A percentile compares a stretch with the other conserved stretches of the same genome.
phyloP scores from a whole-genome alignment of 64 coral and sea anemone genomes.

The Porites australiensis region DNA sequence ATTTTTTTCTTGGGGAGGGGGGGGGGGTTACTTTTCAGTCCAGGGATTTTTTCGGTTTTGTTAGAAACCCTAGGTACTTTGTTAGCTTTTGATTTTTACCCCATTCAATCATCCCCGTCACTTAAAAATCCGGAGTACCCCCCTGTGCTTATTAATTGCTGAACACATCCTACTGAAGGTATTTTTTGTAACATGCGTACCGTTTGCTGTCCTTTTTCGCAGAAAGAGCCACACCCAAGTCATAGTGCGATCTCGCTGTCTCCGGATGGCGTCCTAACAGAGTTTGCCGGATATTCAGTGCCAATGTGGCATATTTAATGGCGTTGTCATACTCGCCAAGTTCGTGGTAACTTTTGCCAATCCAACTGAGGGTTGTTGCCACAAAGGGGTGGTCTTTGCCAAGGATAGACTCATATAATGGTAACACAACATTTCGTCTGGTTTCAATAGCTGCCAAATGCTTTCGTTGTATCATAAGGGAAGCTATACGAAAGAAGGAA shows the following conservation, averaged over 20 bases:
- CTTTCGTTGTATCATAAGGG: background rate
- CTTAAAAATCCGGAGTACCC: too few species aligned
- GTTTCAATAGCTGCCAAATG: background rate
- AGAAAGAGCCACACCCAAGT: slow-evolving; percentile 10
- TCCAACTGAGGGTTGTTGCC: slow-evolving; percentile 35
- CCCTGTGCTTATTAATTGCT: too few species aligned
- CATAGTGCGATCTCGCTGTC: slow-evolving; percentile 33
- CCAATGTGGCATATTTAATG: slow-evolving; percentile 13
- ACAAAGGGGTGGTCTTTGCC: slow-evolving; percentile 39
- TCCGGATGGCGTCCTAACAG: slow-evolving; percentile 46
- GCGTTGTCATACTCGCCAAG: slow-evolving; percentile 40
- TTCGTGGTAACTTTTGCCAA: slow-evolving; percentile 40
- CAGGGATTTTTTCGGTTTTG: too few species aligned
- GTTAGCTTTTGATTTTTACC: too few species aligned
- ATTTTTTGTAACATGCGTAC: background rate
- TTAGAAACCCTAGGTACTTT: too few species aligned
- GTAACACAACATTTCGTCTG: slow-evolving; percentile 16
- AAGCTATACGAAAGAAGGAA: too few species aligned
- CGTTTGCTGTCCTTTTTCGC: background rate
- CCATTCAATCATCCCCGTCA: too few species aligned
- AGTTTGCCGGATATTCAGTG: background rate
- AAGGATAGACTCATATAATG: slow-evolving; percentile 20
- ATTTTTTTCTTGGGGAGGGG: too few species aligned
- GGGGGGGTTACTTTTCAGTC: too few species aligned
- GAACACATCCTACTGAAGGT: too few species aligned